Evolutionary conservation across 1,140 invertebrate genomes (phyloP), one percentile per base, ranked within the genome.

Genomic region (Papilio helenus): DNA sequence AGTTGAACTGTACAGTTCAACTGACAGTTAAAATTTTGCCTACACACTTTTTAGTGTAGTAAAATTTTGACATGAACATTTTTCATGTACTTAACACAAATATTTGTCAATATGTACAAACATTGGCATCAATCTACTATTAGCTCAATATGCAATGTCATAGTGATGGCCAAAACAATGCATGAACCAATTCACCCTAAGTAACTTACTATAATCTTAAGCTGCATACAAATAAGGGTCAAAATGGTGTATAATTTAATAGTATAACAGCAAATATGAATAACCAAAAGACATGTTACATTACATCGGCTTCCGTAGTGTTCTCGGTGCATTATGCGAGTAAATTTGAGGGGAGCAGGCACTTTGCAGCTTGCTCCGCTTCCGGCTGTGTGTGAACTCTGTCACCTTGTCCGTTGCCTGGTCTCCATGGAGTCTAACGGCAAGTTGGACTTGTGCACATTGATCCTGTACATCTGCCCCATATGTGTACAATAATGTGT

Each of bases 301-400:
- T 72, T 71, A 82, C 20, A 20, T 84, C 72, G 68, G 80, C 79
- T 84, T 86, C 80, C 83, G 81, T 82, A 65, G 51, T 68, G 49
- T 77, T 84, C 82, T 83, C 79, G n/a, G 76, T 85, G 77, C 83
- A 84, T 83, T 82, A 85, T 74, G 72, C 16, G 39, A 46, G 72
- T 68, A 74, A 80, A 79, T 84, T 83, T 84, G 72, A 68, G 82
- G 85, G 83, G 83, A 71, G 82, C 77, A 81, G 83, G 83, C 82
- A 88, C 83, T 88, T 87, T 88, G 91, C 90, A 92, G 90, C 90
- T 90, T 91, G 88, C 80, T 82, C 29, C 82, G 84, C 84, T 89
- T 93, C 91, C 91, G 89, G 84, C 82, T 79, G 83, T 86, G 86
- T 90, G 90, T 91, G 91, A 91, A 90, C 84, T 77, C 39, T 87